Base-by-base conservation (phyloP, 2,797 vertebrate species). In the Pseudomugil tenellus region DNA sequence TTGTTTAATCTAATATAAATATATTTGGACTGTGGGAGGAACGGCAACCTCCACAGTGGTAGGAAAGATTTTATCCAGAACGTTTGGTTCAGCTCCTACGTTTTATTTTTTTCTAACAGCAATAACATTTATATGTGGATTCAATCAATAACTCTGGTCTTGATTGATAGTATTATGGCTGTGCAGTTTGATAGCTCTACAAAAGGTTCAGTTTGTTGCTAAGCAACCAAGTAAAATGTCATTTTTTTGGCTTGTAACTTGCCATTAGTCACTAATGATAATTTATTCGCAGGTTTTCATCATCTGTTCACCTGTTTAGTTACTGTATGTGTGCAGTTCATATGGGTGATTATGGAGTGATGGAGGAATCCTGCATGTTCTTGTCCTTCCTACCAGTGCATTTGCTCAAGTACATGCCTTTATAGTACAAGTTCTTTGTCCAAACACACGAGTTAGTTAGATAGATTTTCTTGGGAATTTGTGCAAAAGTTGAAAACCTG, bases 141-240 rank as follows among this genome's bases (percentile, higher is more conserved):
- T 49, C 14, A 56, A 59, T 73, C 57, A 66, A 74, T 77, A 58
- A 69, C 25, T 56, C 10, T 16, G 1, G n/a, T 61, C 52, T 29
- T 58, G 39, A 17, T 67, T 63, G 49, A 53, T 57, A 31, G 23
- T 12, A 48, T 51, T 54, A 32, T n/a, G 43, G 23, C 21, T 17
- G 21, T 43, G 26, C 16, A 61, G 37, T 72, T 52, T 58, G 28
- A 71, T 64, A 55, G 48, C 35, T 25, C 39, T n/a, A 17, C 28
- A 56, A 77, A 69, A n/a, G 43, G 35, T 51, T 19, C 19, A 29
- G 19, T n/a, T 8, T 63, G 77, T 73, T 80, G 63, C 70, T 63
- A 53, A 67, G 72, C 57, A 67, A 61, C 55, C 16, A 76, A 72
- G 81, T 81, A 70, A 60, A 79, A 70, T 53, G 35, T 19, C 58